Base-by-base conservation (phyloP, 2,888 invertebrate species). In the Tridacna crocea region DNA sequence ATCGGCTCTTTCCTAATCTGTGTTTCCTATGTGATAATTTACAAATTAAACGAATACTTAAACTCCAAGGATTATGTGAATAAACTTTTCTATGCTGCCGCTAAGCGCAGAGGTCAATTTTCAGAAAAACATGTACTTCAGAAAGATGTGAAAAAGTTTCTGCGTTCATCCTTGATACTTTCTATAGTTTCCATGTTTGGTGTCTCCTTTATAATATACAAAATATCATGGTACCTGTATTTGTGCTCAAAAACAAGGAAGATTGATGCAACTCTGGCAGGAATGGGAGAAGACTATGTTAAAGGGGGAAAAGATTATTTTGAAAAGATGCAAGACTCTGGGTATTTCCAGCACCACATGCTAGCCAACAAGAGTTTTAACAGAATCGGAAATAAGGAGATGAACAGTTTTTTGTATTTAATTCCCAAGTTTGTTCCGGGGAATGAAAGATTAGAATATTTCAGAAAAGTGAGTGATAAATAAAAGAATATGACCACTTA, bases 211-310 rank as follows among this genome's bases (percentile, higher is more conserved):
- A 15, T 70, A 24, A 22, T 70, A 27, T 70, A 70, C 70, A 70
- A 70, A 36, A 24, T 51, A 8, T 24, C 10, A 11, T 51, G 48
- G 15, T 70, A 70, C 17, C 46, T 8, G 26, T 70, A 70, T 26
- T 70, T n/a, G 13, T 47, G 24, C 12, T 4, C 47, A 11, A 48
- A 47, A 26, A 51, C 70, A 22, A 48, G 47, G 36, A 48, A 75
- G 46, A 55, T 72, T 8, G 75, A 72, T 26, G 36, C 66, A 22
- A 75, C 70, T 48, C 46, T 82, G 22, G 75, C 78, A 6, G 27
- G n/a, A 10, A 72, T 82, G 0, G 82, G 82, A 75, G 72, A 55
- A 6, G 82, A 77, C 15, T 82, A 82, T 22, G 36, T 72, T 24
- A 13, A 47, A 19, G 82, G 82, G 0, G 82, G 82, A 8, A 55